Evolutionary conservation across 2,888 invertebrate species (phyloP), one percentile per base, ranked within the genome.

Genomic region (Notocelia uddmanniana): DNA sequence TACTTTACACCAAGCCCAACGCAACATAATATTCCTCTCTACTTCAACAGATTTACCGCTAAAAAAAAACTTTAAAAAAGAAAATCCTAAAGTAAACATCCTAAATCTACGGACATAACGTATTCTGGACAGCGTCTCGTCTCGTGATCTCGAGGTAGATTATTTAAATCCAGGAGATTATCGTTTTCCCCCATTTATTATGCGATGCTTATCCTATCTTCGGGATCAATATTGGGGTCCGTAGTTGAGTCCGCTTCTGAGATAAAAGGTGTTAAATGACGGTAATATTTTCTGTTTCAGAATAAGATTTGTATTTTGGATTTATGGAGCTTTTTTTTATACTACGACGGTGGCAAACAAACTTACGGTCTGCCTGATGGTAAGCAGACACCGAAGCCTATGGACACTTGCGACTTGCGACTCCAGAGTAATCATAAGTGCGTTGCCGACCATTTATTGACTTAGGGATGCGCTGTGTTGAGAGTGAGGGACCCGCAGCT

Each of bases 121-220:
- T 71, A 71, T 71, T 71, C 71, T 41, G 71, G n/a, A 15, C 66
- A 34, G 54, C 66, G 54, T 54, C 66, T 52, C 71, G 52, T 59
- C 66, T 66, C 58, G 64, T 52, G 64, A 57, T 55, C 59, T 66
- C 66, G 66, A 67, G 66, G 66, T 67, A 59, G 71, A 71, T 71
- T 71, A 71, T 71, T 71, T 59, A 54, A 71, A 71, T 67, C 70
- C 66, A 2, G 10, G 59, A 26, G 71, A 71, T 71, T 71, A 71
- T 71, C 71, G 59, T 67, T 58, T 70, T 52, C 70, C 66, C 34
- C 45, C 71, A 67, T 71, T 71, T 71, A 67, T 71, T 67, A 71
- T 59, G 70, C 70, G 71, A 67, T 71, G 54, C 71, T 67, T 71
- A 71, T 71, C 71, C 71, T 11, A 71, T 71, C 66, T 58, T 13